Evolutionary conservation across 2,113 vertebrate genomes (phyloP).

Genomic region (Microcebus lehilahytsara): DNA sequence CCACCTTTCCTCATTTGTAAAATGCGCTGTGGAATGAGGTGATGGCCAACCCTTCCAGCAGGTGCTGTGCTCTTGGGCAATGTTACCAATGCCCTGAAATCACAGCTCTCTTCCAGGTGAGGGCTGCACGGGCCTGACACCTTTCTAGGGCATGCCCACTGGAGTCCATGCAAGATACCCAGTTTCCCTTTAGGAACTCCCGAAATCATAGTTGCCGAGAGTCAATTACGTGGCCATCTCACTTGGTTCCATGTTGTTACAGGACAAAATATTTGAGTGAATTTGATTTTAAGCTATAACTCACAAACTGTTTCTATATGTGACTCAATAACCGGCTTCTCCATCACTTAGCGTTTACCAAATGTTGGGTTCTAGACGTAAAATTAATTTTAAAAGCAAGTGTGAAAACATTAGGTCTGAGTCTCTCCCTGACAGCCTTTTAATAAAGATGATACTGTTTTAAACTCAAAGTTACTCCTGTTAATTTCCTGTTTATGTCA

Average conservation of each 20-base stretch:
- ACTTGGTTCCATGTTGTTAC: background rate
- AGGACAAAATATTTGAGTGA: background rate
- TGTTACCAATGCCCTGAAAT: rapidly evolving
- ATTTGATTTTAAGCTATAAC: background rate
- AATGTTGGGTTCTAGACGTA: background rate
- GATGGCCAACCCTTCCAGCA: background rate
- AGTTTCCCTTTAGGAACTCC: background rate
- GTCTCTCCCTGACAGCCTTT: background rate
- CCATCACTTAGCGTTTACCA: background rate
- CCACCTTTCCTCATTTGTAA: background rate
- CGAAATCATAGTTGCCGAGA: rapidly evolving
- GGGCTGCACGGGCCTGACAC: background rate
- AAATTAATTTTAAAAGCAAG: background rate
- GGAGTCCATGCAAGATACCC: background rate
- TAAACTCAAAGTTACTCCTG: background rate
- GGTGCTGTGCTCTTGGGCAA: background rate
- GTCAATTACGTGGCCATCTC: background rate
- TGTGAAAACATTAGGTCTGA: background rate
- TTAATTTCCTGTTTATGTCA: background rate
- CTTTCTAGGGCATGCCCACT: rapidly evolving
- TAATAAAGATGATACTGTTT: background rate
- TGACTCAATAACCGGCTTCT: background rate
- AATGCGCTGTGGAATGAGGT: background rate
- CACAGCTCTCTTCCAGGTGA: background rate
- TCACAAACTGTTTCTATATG: background rate